These are phyloP conservation scores for Eupithecia subumbrata DNA, from an alignment of 2,888 invertebrate species.

Conservation along the genomic window DNA sequence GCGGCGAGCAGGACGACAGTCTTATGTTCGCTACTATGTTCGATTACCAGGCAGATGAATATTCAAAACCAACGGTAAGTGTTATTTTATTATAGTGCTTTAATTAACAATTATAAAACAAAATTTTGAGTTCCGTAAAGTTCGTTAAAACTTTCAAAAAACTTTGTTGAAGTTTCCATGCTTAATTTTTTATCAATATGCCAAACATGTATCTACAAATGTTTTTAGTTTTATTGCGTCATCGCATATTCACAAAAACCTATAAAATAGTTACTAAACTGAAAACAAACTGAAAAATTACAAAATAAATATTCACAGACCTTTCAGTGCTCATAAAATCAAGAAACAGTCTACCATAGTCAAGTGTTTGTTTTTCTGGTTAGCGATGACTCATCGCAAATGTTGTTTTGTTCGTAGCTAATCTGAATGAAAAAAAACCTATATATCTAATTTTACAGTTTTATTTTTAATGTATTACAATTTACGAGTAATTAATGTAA, in stretches of 20 bases:
- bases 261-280: not conserved
- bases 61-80: constrained; percentile 77
- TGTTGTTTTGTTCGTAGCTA: constrained; percentile 7
- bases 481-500: not conserved
- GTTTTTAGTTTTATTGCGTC: constrained; percentile 4
- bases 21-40: constrained; percentile 84
- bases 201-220: not conserved
- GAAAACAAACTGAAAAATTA: not conserved
- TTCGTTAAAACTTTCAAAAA: not conserved
- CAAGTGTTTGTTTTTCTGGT: not conserved
- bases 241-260: not conserved
- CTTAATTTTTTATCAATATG: constrained; percentile 3
- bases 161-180: not conserved
- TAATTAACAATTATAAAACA: not conserved
- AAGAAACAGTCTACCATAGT: not conserved
- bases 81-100: not conserved
- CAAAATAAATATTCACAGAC: not conserved
- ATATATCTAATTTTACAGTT: not conserved
- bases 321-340: not conserved
- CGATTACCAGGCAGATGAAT: constrained; percentile 79
- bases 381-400: constrained; percentile 23
- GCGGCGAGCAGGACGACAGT: constrained; percentile 81
- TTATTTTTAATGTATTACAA: not conserved
- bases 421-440: not conserved
- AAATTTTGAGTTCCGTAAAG: not conserved